Evolutionary conservation across 2,113 vertebrate species (phyloP).

Genomic region (Merops nubicus): DNA sequence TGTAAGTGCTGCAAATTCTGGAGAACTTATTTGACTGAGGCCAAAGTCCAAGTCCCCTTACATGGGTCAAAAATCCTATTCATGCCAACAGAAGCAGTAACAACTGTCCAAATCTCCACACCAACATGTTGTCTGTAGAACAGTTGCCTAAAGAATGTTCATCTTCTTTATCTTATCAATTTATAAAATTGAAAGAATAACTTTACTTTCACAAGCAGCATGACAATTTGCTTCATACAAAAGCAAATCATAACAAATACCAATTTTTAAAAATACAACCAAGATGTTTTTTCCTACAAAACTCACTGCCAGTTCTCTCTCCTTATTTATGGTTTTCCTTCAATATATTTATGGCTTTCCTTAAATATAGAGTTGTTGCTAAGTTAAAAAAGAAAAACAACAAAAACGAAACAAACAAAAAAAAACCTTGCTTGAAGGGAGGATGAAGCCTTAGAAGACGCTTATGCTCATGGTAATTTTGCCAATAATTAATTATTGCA

Average conservation of each 20-base stretch:
- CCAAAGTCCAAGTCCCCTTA: background rate
- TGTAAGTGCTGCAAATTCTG: background rate
- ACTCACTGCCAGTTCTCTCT: background rate
- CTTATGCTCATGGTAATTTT: background rate
- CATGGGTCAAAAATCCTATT: background rate
- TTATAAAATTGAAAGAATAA: background rate
- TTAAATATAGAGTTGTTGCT: background rate
- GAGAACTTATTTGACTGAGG: background rate
- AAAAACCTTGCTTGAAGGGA: background rate
- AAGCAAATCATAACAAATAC: background rate
- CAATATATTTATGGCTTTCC: slow-evolving; percentile 1
- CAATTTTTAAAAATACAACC: background rate
- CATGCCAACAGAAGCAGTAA: background rate
- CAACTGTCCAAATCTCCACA: background rate
- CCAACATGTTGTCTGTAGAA: background rate
- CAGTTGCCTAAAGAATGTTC: background rate
- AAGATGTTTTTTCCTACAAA: background rate
- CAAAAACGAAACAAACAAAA: background rate
- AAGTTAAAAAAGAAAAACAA: background rate
- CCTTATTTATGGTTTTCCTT: background rate
- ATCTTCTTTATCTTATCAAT: background rate
- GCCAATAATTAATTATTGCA: background rate
- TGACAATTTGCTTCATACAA: background rate
- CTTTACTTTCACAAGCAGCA: background rate
- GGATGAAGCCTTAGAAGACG: background rate